Evolutionary conservation across 2,888 invertebrate species (phyloP), one percentile per base, ranked within the genome.

Genomic region (Dinocampus coccinellae): DNA sequence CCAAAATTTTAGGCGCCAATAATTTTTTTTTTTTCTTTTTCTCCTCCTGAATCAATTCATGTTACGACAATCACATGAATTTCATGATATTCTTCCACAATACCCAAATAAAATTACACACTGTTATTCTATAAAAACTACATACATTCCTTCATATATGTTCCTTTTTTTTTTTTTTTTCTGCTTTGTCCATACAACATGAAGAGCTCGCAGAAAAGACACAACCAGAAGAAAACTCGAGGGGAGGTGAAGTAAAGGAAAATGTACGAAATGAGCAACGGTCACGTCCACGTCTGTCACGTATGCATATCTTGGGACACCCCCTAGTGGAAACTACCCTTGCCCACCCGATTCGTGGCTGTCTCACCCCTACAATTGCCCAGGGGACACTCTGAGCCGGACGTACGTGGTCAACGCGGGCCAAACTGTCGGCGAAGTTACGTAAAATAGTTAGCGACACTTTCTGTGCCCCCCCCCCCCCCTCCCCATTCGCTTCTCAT

Each of bases 401-500:
- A 86, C 85, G 86, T 85, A 87, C 87, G 87, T 87, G 87, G 87
- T 87, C 87, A 87, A 83, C 87, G 83, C 82, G 82, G 84, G 83
- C 83, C 85, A 86, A 87, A 86, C 87, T 87, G 87, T 87, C 86
- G 86, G 81, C 85, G 79, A 86, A 87, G 87, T 87, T 87, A 86
- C 84, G 87, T 87, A 87, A 87, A 87, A 87, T 87, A 87, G 87
- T 87, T 87, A 87, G 87, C 86, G 86, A 87, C 87, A 87, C 86
- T 87, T 85, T 82, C 82, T 82, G 77, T 80, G 53, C 55, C 67
- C 58, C 55, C 58, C 52, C 60, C 65, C 55, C 72, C 75, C 60
- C 65, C 55, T 71, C 75, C 75, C 66, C 65, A 64, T 73, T 74
- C 73, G 72, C 76, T 65, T 47, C 70, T 69, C 65, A 65, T 64